phyloP scores from a whole-genome alignment of 2,797 vertebrate genomes.

The Sylvia borin region DNA sequence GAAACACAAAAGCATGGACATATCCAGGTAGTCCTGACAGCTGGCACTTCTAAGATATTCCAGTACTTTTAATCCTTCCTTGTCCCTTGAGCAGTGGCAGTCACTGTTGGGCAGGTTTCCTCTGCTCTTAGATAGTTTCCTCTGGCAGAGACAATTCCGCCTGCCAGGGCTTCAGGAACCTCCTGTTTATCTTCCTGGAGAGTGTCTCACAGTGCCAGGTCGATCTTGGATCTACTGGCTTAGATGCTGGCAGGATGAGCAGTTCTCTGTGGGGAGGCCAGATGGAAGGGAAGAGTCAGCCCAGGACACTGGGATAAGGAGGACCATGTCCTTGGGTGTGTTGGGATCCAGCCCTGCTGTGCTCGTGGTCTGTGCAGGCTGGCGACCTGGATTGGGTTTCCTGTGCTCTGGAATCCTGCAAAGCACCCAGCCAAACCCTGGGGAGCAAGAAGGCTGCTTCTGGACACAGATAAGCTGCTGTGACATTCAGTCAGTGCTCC shows the following conservation, averaged over 20 bases:
- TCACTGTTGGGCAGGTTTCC: neutral
- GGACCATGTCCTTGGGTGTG: no score
- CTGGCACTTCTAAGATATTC: neutral
- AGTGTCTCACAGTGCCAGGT: neutral
- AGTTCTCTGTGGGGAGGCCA: neutral
- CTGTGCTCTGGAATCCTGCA: fast-evolving
- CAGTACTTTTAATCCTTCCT: neutral
- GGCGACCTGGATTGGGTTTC: neutral
- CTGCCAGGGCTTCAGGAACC: neutral
- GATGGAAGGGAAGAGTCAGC: neutral
- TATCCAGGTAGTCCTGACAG: neutral
- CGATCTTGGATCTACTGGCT: neutral
- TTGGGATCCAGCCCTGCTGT: neutral
- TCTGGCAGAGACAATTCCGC: neutral
- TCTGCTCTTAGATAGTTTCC: neutral
- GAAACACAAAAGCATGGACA: neutral
- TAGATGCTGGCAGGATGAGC: neutral
- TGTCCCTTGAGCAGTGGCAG: neutral
- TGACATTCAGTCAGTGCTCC: neutral
- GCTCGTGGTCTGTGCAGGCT: fast-evolving
- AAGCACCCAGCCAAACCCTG: neutral
- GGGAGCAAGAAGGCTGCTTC: neutral
- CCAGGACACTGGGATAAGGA: neutral
- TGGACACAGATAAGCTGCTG: neutral
- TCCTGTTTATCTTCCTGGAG: conserved; percentile 56